These are phyloP conservation scores for Arvicanthis niloticus DNA, from an alignment of 2,113 vertebrate genomes.

Conservation along the genomic window DNA sequence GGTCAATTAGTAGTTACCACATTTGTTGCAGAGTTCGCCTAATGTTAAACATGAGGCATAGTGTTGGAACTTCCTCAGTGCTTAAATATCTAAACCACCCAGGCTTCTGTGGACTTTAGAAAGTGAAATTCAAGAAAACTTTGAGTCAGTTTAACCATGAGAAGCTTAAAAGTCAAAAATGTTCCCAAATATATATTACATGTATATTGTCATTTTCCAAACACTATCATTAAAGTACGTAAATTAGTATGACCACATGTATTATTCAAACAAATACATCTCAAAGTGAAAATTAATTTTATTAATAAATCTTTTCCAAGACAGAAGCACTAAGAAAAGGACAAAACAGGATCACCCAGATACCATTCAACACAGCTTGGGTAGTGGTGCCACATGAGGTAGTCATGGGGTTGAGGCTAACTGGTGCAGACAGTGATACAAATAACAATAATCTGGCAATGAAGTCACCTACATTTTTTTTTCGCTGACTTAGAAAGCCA, in stretches of 20 bases:
- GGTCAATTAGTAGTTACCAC: background rate
- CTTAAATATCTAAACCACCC: background rate
- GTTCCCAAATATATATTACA: background rate
- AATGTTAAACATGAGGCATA: background rate
- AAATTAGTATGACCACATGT: background rate
- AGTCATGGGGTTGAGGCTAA: background rate
- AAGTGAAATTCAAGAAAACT: conserved; percentile 12
- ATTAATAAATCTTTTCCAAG: background rate
- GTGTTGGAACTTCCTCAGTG: background rate
- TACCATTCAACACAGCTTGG: background rate
- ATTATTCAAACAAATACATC: conserved; percentile 7
- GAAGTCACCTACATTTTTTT: background rate
- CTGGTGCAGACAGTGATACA: background rate
- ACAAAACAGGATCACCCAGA: background rate
- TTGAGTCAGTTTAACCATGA: background rate
- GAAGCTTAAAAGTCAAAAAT: background rate
- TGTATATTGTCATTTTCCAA: background rate
- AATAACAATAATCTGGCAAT: background rate
- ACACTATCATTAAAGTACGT: background rate
- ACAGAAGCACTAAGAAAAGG: background rate
- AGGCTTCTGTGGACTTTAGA: background rate
- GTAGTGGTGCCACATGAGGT: background rate
- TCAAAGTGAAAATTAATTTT: conserved; percentile 4
- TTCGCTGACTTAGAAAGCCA: background rate
- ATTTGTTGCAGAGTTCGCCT: background rate